These are phyloP conservation scores for Coreius guichenoti DNA, from an alignment of 2,797 vertebrate species.

Conservation along the genomic window DNA sequence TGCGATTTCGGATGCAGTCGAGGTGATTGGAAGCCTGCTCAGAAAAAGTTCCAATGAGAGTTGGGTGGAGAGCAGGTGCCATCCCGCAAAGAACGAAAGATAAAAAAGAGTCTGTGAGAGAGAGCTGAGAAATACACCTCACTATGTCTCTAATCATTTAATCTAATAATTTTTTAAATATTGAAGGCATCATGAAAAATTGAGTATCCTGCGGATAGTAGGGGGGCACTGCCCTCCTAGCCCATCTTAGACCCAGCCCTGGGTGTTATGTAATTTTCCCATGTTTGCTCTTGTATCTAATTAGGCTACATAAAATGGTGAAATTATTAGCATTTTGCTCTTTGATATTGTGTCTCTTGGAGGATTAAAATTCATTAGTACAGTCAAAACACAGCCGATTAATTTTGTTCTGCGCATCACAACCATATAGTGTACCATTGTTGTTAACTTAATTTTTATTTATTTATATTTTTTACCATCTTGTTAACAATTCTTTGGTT, in stretches of 20 bases:
- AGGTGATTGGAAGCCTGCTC: background rate
- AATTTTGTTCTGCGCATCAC: background rate
- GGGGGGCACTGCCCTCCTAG: background rate
- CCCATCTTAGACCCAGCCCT: background rate
- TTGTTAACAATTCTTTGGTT: background rate
- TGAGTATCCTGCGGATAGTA: background rate
- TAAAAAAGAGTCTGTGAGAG: background rate
- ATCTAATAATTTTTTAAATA: background rate
- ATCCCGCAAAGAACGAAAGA: background rate
- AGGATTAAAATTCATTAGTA: background rate
- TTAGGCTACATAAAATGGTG: background rate
- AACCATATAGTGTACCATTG: background rate
- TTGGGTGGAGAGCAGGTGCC: background rate
- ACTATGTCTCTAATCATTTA: background rate
- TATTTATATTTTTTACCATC: background rate
- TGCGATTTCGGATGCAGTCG: background rate
- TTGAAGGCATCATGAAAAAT: background rate
- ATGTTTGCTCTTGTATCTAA: background rate
- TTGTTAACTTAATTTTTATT: background rate
- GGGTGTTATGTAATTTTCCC: background rate
- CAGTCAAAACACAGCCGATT: background rate
- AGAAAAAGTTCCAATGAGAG: background rate
- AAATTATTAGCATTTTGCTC: conserved; percentile 7
- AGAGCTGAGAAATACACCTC: background rate
- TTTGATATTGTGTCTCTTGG: background rate